Evolutionary conservation across 2,888 invertebrate genomes (phyloP), one percentile per base, ranked within the genome.

Genomic region (Chrysolina americana): DNA sequence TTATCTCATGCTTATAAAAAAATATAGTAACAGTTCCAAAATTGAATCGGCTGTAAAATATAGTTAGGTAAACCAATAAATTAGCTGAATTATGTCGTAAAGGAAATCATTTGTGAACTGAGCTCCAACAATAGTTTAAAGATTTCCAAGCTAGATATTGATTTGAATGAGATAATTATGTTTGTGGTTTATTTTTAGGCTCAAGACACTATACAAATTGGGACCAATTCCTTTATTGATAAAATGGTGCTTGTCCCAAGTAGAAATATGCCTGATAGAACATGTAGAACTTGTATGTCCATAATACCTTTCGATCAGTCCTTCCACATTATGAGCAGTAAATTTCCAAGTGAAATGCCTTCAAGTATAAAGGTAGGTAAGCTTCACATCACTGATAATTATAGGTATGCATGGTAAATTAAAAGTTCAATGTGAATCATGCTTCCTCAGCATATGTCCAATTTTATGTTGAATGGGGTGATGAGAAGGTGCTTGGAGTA

Each of bases 211-310:
- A 9, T 68, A 21, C 53, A 41, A 19, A 41, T 48, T 48, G 36
- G 48, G 1, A 21, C 17, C 19, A 53, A 53, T 21, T 53, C 19
- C 21, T 21, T 11, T 11, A 53, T 53, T 21, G 21, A n/a, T 28
- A 59, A 59, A 36, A 59, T 13, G 6, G 15, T n/a, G n/a, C 28
- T 68, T 0, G 8, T 53, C 13, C 68, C 68, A 10, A 19, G 11
- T 21, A 68, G 19, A 53, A 41, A 68, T 48, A 68, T 68, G 68
- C 68, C 68, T 17, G 68, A 68, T 68, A 68, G 68, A 44, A 68
- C 53, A 53, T 68, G 68, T 41, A 41, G 68, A 28, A 68, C 53
- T 19, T 68, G 68, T 21, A 68, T 68, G 68, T 68, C 53, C 11
- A 41, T 68, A 21, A 56, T 68, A 15, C 68, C 68, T 28, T 21